Conservation (phyloP, 23 tunicate species). For the Styela plicata region DNA sequence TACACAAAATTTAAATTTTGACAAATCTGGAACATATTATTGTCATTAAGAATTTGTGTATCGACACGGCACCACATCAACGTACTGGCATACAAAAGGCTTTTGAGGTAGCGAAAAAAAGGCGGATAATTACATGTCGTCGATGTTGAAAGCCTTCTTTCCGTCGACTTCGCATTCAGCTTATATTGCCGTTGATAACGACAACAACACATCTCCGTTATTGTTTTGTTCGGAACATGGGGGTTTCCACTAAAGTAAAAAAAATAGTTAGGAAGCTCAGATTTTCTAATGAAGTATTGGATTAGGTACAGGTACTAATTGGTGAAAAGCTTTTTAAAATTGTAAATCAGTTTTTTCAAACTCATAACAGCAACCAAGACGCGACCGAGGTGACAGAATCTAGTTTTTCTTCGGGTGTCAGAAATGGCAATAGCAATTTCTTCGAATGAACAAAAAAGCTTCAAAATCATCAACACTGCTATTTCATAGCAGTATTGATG, state of each 20-base stretch:
- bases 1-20: neutral
- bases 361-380: too few relatives aligned
- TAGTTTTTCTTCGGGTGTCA: too few relatives aligned
- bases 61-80: neutral
- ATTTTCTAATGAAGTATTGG: too few relatives aligned
- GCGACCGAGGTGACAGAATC: too few relatives aligned
- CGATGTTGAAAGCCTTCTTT: neutral
- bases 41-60: neutral
- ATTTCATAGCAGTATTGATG: too few relatives aligned
- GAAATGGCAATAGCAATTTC: too few relatives aligned
- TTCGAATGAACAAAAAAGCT: too few relatives aligned
- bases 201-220: neutral
- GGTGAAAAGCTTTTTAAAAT: too few relatives aligned
- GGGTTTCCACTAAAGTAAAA: neutral
- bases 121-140: neutral
- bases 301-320: too few relatives aligned
- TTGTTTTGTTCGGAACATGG: neutral
- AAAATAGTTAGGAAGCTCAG: too few relatives aligned
- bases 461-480: too few relatives aligned
- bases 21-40: neutral
- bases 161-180: neutral
- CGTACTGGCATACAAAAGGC: neutral
- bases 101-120: neutral
- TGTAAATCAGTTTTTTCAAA: too few relatives aligned
- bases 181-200: neutral